phyloP scores from a whole-genome alignment of 1,140 invertebrate genomes.

The Brachionus koreanus region DNA sequence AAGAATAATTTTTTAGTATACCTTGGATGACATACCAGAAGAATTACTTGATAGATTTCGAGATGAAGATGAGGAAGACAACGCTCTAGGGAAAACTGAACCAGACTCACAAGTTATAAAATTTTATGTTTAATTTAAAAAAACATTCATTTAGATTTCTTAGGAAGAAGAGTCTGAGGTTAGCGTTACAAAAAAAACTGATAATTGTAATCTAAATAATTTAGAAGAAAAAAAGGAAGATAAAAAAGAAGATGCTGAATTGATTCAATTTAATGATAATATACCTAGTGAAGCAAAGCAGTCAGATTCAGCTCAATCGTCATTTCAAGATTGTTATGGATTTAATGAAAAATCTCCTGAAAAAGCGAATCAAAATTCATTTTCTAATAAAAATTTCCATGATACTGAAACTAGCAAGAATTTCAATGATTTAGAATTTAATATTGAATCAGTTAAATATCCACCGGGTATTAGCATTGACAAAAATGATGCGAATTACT shows the following conservation, averaged over 20 bases:
- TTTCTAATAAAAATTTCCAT: background rate
- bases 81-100: background rate
- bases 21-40: background rate
- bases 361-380: background rate
- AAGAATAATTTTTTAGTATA: background rate
- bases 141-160: background rate
- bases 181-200: background rate
- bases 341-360: background rate
- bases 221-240: background rate
- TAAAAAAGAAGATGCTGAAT: background rate
- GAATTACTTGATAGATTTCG: background rate
- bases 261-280: background rate
- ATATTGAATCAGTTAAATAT: background rate
- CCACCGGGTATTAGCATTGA: background rate
- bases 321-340: background rate
- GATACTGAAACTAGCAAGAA: too few species aligned
- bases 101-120: too few species aligned
- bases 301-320: background rate
- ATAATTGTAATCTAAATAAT: background rate
- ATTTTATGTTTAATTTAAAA: too few species aligned
- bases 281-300: background rate
- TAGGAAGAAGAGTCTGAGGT: background rate
- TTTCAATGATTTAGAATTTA: background rate
- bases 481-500: background rate
- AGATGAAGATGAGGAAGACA: background rate